These are phyloP conservation scores for Nezara viridula DNA, from an alignment of 2,888 invertebrate genomes.

Conservation along the genomic window DNA sequence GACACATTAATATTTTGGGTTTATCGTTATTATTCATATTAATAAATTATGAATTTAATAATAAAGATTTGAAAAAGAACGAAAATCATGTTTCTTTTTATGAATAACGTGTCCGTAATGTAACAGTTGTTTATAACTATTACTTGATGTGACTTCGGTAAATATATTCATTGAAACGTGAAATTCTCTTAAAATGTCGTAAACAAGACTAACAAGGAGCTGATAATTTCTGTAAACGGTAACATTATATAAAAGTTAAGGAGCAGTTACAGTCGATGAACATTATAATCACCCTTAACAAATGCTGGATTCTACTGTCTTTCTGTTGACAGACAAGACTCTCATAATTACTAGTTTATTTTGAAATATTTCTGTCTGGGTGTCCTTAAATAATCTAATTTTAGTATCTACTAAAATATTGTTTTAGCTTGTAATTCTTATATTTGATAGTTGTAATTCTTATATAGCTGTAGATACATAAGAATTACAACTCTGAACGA, in stretches of 20 bases:
- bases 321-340: neutral
- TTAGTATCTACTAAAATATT: neutral
- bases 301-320: constrained; percentile 1
- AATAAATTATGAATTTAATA: too few species aligned
- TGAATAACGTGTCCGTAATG: neutral
- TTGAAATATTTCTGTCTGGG: neutral
- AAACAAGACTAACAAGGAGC: constrained; percentile 1
- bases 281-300: constrained; percentile 31
- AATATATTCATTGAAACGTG: constrained; percentile 1
- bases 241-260: constrained; percentile 17
- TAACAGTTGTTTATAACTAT: neutral
- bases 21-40: too few species aligned
- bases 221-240: neutral
- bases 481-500: too few species aligned
- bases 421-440: too few species aligned
- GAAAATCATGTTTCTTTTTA: too few species aligned
- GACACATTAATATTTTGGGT: too few species aligned
- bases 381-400: neutral
- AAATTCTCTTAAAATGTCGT: neutral
- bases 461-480: too few species aligned
- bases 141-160: neutral
- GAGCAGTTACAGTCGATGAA: neutral
- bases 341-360: neutral
- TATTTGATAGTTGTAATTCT: too few species aligned
- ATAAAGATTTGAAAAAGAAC: too few species aligned